phyloP scores from a whole-genome alignment of 2,113 vertebrate species.

The Illadopsis cleaveri region DNA sequence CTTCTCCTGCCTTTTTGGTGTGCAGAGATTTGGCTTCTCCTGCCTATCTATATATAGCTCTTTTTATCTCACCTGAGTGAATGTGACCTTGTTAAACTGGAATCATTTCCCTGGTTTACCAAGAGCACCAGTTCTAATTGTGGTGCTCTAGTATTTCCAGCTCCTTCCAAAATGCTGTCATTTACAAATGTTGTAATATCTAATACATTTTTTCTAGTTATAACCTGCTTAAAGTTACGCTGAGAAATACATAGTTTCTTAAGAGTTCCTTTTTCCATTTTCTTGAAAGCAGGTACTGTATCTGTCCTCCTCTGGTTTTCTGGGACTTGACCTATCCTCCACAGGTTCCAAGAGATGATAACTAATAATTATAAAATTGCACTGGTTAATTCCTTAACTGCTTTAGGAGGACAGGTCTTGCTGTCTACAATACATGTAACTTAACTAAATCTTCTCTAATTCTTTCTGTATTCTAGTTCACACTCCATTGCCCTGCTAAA shows the following conservation, averaged over 20 bases:
- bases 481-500: background rate
- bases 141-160: background rate
- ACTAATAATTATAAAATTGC: slow-evolving; percentile 4
- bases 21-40: background rate
- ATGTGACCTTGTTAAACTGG: background rate
- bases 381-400: slow-evolving; percentile 19
- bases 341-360: background rate
- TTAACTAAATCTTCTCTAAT: slow-evolving; percentile 9
- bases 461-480: background rate
- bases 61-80: background rate
- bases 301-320: background rate
- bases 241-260: background rate
- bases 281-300: background rate
- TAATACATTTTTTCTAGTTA: background rate
- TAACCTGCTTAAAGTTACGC: background rate
- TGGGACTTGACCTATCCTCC: background rate
- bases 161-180: background rate
- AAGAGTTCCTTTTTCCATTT: background rate
- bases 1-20: background rate
- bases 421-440: background rate
- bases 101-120: background rate
- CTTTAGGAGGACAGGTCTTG: background rate
- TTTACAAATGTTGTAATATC: background rate
- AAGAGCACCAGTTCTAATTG: background rate
- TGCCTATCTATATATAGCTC: background rate